Base-by-base conservation (phyloP, 2,888 invertebrate species). In the Pyrgus malvae region DNA sequence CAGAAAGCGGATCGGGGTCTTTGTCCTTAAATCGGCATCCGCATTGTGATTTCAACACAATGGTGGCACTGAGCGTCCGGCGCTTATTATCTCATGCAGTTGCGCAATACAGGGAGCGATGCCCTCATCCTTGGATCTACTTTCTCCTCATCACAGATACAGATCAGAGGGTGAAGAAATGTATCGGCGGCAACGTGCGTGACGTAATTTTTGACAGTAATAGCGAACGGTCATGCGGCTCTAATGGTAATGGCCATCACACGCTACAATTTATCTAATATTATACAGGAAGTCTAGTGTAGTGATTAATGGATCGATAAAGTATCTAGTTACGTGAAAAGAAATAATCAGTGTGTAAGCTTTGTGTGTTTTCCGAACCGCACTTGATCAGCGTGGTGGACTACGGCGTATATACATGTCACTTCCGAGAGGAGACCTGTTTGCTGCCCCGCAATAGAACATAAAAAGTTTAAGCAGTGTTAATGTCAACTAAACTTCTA, bases 101-200 rank as follows among this genome's bases (percentile, higher is more conserved):
- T 83, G 67, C 78, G 74, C 71, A 80, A 80, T 60, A 57, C 57
- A 69, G 79, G 81, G 87, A 78, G 75, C 86, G 78, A 68, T 73
- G 83, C 76, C 76, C 85, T 80, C 85, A 88, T 89, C 88, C 89
- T 89, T 89, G 89, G 71, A 76, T 65, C 63, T 56, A 85, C 89
- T 87, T 87, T 89, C 89, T 85, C 89, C 75, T 11, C 17, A 16
- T 27, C 21, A 25, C 44, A 23, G 48, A 51, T 27, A 45, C 17
- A 17, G 42, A 40, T 46, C 17, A 19, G 21, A 3, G 45, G 16
- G 35, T 46, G n/a, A 37, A 29, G 42, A 45, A 50, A 45, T 25
- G 25, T 35, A 44, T 51, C 44, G 27, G 35, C 49, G 16, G 40
- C 41, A 16, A 16, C 23, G 31, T 31, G 35, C 38, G 9, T 23